Evolutionary conservation across 2,113 vertebrate genomes (phyloP), one percentile per base, ranked within the genome.

Genomic region (Tretioscincus oriximinensis): DNA sequence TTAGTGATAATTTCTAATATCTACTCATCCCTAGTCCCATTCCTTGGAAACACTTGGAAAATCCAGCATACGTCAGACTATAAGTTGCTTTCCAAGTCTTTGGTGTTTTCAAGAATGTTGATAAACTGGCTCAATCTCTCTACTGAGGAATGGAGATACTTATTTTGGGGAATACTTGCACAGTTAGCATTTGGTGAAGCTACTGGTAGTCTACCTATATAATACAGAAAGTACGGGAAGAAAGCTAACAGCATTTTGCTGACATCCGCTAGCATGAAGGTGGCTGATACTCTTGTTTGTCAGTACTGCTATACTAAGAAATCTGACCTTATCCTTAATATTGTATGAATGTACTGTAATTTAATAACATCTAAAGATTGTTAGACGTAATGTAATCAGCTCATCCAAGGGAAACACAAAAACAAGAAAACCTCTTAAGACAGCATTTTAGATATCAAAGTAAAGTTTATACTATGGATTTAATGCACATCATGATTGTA

Each of bases 341-440:
- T 64, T 20, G 31, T 81, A 78, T 64, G 80, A 26, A 64, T 35
- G n/a, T 58, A 31, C 58, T 87, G 28, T n/a, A 68, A 2, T 45
- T 78, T 81, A 11, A 75, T 70, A n/a, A 51, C 51, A 24, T 2
- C 54, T 28, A 24, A 41, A 18, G 20, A 10, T 68, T 51, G 51
- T 24, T 85, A 18, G n/a, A 70, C 64, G 47, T 81, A 77, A 7
- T 63, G 26, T 69, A 66, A 49, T 65, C 22, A 9, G 64, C 64
- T 58, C 68, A 68, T 51, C 41, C n/a, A 70, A 24, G 12, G 22
- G 7, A 45, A 41, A 12, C 1, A 21, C 20, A 18, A 49, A 29
- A n/a, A 64, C 54, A 58, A 63, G 47, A 64, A 29, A 47, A 22
- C 29, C n/a, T 31, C 29, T n/a, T 21, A 72, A 31, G 6, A 8